phyloP scores from a whole-genome alignment of 2,888 invertebrate species.

The Protophormia terraenovae region DNA sequence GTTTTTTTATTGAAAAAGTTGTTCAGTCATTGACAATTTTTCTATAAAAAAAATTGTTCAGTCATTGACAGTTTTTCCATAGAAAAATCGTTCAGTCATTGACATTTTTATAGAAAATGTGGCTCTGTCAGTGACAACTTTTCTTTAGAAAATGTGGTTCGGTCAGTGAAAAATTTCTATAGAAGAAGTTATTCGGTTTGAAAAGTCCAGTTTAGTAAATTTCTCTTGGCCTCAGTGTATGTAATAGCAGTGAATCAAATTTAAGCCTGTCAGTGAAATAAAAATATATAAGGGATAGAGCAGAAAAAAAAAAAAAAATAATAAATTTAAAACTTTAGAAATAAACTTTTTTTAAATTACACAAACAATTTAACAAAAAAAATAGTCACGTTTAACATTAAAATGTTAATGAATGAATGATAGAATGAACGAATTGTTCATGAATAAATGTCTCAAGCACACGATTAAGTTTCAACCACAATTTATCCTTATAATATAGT shows the following conservation, averaged over 20 bases:
- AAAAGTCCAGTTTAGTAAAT: background rate
- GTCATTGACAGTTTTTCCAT: background rate
- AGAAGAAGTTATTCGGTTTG: too few species aligned
- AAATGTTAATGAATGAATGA: conserved; percentile 39
- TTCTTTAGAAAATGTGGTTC: background rate
- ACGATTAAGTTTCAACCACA: conserved; percentile 9
- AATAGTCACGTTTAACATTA: conserved; percentile 49
- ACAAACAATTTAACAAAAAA: conserved; percentile 26
- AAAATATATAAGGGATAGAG: background rate
- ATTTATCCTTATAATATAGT: conserved; percentile 10
- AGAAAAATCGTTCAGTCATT: background rate
- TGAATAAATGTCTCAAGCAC: too few species aligned
- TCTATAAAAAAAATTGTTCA: too few species aligned
- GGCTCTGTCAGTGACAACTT: background rate
- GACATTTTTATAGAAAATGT: background rate
- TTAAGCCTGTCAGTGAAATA: conserved; percentile 17
- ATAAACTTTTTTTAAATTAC: conserved; percentile 1
- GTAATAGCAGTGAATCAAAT: conserved; percentile 8
- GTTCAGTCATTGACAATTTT: background rate
- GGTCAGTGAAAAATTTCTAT: too few species aligned
- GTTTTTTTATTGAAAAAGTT: background rate
- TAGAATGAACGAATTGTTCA: background rate
- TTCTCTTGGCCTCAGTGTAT: background rate
- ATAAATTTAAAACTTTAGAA: conserved; percentile 4
- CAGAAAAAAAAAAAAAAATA: too few species aligned